These are phyloP conservation scores for Calvadosia cruxmelitensis DNA, from an alignment of 30 jellyfish, hydroid and myxozoan species.

Conservation along the genomic window DNA sequence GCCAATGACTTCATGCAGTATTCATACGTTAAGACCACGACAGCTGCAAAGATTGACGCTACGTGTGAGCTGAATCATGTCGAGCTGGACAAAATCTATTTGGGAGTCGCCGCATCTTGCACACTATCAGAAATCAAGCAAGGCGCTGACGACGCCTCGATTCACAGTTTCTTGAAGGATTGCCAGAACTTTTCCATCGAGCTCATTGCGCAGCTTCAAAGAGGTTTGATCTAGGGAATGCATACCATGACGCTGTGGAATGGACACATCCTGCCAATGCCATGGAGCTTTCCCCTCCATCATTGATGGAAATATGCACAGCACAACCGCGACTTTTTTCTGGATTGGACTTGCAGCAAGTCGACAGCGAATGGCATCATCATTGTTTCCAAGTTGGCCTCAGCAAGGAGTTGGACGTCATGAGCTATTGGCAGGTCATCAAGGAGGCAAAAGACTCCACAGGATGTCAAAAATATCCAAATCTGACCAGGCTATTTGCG, in stretches of 20 bases:
- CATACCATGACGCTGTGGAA: conserved; percentile 8
- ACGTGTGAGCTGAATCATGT: not conserved
- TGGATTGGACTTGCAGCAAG: not conserved
- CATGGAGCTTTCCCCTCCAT: conserved; percentile 9
- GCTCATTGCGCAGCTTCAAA: conserved; percentile 4
- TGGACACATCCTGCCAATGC: conserved; percentile 19
- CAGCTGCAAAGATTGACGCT: conserved; percentile 12
- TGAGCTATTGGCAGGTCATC: conserved; percentile 6
- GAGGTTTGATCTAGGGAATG: conserved; percentile 20
- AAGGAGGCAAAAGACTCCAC: not conserved
- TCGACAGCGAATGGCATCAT: conserved; percentile 47
- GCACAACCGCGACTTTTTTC: conserved; percentile 6
- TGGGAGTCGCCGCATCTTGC: conserved; percentile 27
- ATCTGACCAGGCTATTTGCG: conserved; percentile 11
- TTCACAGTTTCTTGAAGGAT: conserved; percentile 1
- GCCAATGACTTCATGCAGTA: conserved; percentile 21
- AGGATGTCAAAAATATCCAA: conserved; percentile 31
- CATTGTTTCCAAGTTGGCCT: conserved; percentile 11
- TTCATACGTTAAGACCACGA: not conserved
- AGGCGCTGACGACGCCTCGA: not conserved
- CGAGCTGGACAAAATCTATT: conserved; percentile 8
- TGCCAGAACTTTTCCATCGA: conserved; percentile 16
- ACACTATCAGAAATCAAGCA: conserved; percentile 10
- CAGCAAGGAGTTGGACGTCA: conserved; percentile 1
- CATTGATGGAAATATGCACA: not conserved